Evolutionary conservation across 2,113 vertebrate species (phyloP), one percentile per base, ranked within the genome.

Genomic region (Catagonus wagneri): DNA sequence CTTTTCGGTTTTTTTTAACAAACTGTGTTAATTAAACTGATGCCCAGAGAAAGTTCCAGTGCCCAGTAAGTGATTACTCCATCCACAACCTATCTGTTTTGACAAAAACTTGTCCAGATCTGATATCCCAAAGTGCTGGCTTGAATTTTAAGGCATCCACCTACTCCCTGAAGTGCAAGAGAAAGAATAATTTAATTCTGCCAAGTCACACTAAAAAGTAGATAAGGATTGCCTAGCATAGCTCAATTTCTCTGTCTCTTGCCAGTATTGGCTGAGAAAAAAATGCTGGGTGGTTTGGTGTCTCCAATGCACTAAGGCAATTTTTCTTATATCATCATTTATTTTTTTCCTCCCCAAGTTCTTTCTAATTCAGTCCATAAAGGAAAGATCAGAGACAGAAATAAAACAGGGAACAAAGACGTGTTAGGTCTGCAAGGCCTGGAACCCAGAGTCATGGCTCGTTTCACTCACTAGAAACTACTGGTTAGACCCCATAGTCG

Each of bases 21-120:
- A 95, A 79, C 16, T 54, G 81, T 63, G 14, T 60, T 93, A 85
- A 92, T 94, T 95, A 90, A 94, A 96, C 60, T 39, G n/a, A 83
- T 34, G 78, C 79, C 63, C 72, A 94, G 79, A 93, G 83, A 97
- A 94, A 89, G 83, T 81, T 91, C 25, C 65, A 66, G n/a, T 16
- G 44, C 58, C 80, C 22, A 61, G 5, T 69, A 34, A 72, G 63
- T 44, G 60, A 85, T 76, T 34, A 71, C 50, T 93, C 81, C 36
- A 75, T 52, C 66, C 6, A 85, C 25, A 10, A 23, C 54, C 19
- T 78, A 44, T 32, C 17, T 92, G 36, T 94, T 36, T 65, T 71
- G 69, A 93, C 71, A 88, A 96, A 91, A 89, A 69, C 86, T 39
- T 84, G 69, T 76, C 66, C 68, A 95, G 65, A 50, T 91, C 54